Conservation (phyloP, 2,797 vertebrate genomes). For the Adrianichthys oophorus region DNA sequence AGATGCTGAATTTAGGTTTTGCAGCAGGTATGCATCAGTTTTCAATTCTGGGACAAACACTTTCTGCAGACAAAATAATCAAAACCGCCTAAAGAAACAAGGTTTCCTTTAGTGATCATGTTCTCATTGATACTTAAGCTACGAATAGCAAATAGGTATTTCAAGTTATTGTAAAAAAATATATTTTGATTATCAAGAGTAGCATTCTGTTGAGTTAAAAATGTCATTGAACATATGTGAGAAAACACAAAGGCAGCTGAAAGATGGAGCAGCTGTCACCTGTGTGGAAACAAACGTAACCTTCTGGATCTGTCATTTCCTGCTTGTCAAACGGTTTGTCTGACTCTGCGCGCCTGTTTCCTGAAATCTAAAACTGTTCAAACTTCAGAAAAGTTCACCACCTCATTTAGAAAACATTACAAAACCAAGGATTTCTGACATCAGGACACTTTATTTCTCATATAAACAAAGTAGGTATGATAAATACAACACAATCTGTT, state of each 20-base stretch:
- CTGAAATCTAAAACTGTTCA: background rate
- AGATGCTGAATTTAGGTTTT: background rate
- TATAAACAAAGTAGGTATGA: slow-evolving; percentile 6
- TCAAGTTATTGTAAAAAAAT: background rate
- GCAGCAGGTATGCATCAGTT: background rate
- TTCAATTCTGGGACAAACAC: slow-evolving; percentile 5
- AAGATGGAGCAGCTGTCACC: background rate
- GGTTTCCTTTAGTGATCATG: background rate
- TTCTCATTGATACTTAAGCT: background rate
- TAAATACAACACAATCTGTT: slow-evolving; percentile 43
- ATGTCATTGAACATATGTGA: background rate
- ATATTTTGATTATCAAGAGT: background rate
- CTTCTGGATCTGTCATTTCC: background rate
- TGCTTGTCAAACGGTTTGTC: background rate
- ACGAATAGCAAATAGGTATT: background rate
- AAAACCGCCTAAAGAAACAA: background rate
- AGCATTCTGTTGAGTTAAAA: background rate
- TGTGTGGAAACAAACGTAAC: background rate
- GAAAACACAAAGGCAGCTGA: background rate
- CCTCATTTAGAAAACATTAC: too few species aligned
- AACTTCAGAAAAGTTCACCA: background rate
- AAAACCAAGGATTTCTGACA: background rate
- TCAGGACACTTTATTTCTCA: slow-evolving; percentile 12
- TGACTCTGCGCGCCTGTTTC: background rate
- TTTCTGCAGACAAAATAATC: slow-evolving; percentile 3